Conservation (phyloP, 2,888 invertebrate genomes). For the Ommatoiulus sabulosus region DNA sequence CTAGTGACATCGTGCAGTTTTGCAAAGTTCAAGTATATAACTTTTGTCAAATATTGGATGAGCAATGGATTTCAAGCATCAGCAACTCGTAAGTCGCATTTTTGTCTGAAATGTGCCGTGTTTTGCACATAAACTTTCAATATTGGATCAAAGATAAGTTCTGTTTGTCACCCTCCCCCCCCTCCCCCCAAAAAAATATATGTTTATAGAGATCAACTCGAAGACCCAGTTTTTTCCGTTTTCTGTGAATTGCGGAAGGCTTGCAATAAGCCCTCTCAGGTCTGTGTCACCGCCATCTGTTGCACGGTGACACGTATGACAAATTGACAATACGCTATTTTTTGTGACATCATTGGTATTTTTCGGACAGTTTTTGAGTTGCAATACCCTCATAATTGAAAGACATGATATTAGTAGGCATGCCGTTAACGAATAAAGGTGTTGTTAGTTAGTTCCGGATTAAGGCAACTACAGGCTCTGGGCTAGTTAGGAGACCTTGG, state of each 20-base stretch:
- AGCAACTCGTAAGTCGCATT: conserved; percentile 4
- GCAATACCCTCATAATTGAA: no score
- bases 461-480: no score
- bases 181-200: neutral
- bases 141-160: neutral
- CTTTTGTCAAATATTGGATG: neutral
- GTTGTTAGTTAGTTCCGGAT: no score
- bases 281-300: neutral
- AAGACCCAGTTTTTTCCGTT: neutral
- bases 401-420: no score
- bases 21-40: neutral
- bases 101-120: neutral
- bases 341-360: neutral
- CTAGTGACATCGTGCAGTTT: neutral
- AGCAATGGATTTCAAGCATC: conserved; percentile 29
- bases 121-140: neutral
- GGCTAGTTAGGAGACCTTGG: no score
- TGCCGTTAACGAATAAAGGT: no score
- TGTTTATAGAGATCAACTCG: neutral
- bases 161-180: no score
- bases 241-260: no score
- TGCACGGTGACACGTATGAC: neutral
- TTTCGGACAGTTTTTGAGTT: no score
- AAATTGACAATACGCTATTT: no score
- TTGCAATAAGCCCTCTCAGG: neutral